Base-by-base conservation (phyloP, 1,140 invertebrate species). In the Drosophila sechellia region DNA sequence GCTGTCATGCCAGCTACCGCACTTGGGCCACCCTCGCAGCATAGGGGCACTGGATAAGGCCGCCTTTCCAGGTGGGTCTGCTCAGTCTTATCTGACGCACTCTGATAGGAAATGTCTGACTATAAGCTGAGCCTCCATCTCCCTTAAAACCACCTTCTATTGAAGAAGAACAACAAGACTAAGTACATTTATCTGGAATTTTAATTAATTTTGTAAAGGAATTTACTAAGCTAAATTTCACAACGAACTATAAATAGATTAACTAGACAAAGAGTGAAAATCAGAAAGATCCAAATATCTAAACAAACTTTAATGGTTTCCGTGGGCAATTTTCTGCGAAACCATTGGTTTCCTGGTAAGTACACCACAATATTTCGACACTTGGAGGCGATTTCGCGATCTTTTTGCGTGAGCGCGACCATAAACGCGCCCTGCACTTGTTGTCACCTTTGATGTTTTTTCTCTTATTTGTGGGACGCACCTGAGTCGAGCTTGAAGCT, bases 1-100 rank as follows among this genome's bases (percentile, higher is more conserved):
- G 84, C 79, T 84, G 79, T 84, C 84, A 79, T 40, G 60, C 53
- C 46, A 56, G 84, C 84, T 89, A 89, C 79, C 69, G 79, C 68
- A 49, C 57, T 77, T 77, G 50, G 71, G 56, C 77, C 63, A 64
- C 63, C 50, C 39, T 42, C 54, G 13, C 15, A 39, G 37, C 48
- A 54, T 53, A 31, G 15, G 37, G 52, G 61, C 63, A 31, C 43
- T 46, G 60, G 77, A 85, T 85, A 77, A 60, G 64, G 50, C 25
- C 11, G 27, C 59, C 60, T 65, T 75, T 15, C 17, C 25, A 61
- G 22, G 57, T 46, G 39, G 45, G 10, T 5, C 31, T 15, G 11
- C 34, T n/a, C 6, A 3, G 52, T 20, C 50, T 40, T 58, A 58
- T 58, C 52, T 10, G 22, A 0, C 10, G 13, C 22, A 5, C 22